Conservation (phyloP, 2,113 vertebrate species). For the Chionodraco myersi region DNA sequence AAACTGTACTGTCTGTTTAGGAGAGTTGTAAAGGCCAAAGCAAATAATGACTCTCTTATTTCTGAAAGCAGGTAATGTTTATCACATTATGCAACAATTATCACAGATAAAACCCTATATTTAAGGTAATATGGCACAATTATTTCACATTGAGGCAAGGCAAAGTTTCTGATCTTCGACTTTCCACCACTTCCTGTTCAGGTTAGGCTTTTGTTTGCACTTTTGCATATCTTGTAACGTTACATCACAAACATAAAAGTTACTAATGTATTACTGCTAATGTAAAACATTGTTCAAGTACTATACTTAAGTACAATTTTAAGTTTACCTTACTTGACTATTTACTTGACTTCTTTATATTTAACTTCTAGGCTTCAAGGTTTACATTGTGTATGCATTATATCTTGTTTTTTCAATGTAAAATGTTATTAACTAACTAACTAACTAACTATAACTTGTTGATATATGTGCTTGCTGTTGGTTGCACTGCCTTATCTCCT, state of each 20-base stretch:
- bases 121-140: slow-evolving; percentile 6
- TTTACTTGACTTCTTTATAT: not conserved
- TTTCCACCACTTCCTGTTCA: slow-evolving; percentile 44
- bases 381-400: not conserved
- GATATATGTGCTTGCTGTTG: not conserved
- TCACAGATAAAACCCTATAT: not conserved
- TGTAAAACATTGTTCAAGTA: not conserved
- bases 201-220: not conserved
- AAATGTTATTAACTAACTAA: too few relatives aligned
- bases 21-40: slow-evolving; percentile 4
- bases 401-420: not conserved
- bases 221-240: not conserved
- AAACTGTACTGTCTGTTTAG: not conserved
- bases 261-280: not conserved
- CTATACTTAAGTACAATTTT: not conserved
- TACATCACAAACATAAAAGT: not conserved
- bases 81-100: not conserved
- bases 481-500: slow-evolving; percentile 2
- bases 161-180: slow-evolving; percentile 2
- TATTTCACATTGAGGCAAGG: not conserved
- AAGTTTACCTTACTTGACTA: not conserved
- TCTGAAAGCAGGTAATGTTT: not conserved
- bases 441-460: not conserved
- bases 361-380: too few relatives aligned
- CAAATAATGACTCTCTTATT: not conserved